Base-by-base conservation (phyloP, 1,140 invertebrate genomes). In the Homalodisca vitripennis region DNA sequence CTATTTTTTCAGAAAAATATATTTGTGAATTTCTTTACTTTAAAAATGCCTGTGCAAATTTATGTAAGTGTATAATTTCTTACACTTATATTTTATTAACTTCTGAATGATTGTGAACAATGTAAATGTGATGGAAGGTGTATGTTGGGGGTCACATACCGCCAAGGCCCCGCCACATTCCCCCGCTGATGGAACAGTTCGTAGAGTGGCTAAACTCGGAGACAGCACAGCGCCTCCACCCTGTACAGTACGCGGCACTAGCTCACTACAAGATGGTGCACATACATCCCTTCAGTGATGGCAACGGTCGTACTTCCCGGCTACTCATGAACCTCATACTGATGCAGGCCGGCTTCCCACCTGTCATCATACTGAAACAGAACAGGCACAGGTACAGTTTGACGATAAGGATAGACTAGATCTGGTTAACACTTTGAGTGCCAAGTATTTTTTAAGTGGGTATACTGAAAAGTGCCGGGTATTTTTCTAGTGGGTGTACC, bases 291-390 rank as follows among this genome's bases (percentile, higher is more conserved):
- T 96, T 96, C 79, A 86, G 88, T 0, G 93, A 96, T 80, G 96
- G 96, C 30, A 99, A 99, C 79, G 97, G 97, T 0, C 84, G 97
- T 75, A 98, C 97, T 0, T 95, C 95, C 1, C 82, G 97, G 46
- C 83, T 99, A 10, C 82, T 99, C 0, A 98, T 99, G 96, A 99
- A 99, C 79, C 86, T 97, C 70, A 90, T 99, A 70, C 83, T 99
- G n/a, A 97, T 99, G 92, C 92, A 94, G 80, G 92, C 93, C n/a
- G 97, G 96, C 0, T 98, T 93, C 82, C 97, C 97, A 2, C 95
- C 97, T 0, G 94, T 98, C 3, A 97, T 98, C 62, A 93, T 99
- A 66, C 86, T 92, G 65, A 97, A 98, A 74, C 92, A 97, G 76
- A 92, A 98, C 74, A 84, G 94, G 73, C 78, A 82, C 22, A 73